Evolutionary conservation across 1,140 invertebrate genomes (phyloP).

Genomic region (Varroa destructor): DNA sequence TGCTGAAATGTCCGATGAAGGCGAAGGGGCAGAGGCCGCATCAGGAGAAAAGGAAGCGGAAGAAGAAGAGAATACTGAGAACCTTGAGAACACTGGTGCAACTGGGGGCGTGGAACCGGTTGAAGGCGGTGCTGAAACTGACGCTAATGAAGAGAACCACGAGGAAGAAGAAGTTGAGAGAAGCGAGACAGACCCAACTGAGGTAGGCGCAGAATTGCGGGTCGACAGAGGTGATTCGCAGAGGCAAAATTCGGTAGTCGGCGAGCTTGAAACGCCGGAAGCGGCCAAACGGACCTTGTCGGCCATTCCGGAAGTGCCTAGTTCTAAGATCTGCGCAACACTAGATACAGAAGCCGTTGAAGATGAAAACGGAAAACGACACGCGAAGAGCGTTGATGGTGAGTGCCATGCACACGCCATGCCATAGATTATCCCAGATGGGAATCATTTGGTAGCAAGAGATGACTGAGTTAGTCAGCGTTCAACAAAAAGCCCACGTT

Average conservation of each 20-base stretch:
- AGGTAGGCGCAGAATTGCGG: background rate
- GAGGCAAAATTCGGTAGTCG: slow-evolving; percentile 1
- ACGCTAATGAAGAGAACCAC: background rate
- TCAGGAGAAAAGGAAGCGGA: background rate
- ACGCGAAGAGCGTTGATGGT: background rate
- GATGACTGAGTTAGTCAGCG: no score
- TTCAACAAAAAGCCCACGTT: no score
- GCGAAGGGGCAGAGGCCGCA: background rate
- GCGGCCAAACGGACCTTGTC: background rate
- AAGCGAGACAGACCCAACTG: background rate
- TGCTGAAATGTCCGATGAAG: background rate
- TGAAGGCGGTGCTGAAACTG: background rate
- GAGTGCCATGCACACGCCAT: slow-evolving; percentile 25
- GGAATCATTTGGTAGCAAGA: no score
- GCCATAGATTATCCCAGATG: background rate
- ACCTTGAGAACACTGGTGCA: background rate
- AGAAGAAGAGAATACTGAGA: background rate
- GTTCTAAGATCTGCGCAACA: background rate
- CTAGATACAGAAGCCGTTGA: background rate
- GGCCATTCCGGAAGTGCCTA: background rate
- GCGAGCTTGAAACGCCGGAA: background rate
- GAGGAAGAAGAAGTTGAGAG: background rate
- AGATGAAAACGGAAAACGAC: no score
- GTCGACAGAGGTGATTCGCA: background rate
- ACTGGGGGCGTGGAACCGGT: background rate